These are phyloP conservation scores for Pheosia tremula DNA, from an alignment of 2,888 invertebrate genomes.

Conservation along the genomic window DNA sequence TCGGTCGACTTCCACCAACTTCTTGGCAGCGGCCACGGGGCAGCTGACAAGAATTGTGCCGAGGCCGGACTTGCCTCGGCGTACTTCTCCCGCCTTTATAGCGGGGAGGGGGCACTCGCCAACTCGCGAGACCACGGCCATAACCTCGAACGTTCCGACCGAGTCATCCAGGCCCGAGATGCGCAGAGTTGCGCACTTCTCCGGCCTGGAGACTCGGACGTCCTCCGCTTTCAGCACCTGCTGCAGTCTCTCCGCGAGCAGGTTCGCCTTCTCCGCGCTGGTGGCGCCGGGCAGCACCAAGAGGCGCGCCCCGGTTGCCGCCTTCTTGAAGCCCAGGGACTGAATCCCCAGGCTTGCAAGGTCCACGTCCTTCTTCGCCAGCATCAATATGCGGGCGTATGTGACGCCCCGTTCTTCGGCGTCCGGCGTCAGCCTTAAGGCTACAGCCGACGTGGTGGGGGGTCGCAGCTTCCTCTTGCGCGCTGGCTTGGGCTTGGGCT, in stretches of 20 bases:
- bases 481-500: too few relatives aligned
- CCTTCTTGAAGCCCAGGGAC: too few relatives aligned
- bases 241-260: too few relatives aligned
- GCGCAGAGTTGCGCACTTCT: not conserved
- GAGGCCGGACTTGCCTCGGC: not conserved
- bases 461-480: not conserved
- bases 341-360: too few relatives aligned
- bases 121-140: not conserved
- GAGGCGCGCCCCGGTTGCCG: too few relatives aligned
- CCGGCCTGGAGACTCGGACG: not conserved
- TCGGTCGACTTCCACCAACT: not conserved
- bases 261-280: not conserved
- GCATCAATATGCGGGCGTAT: too few relatives aligned
- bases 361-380: too few relatives aligned
- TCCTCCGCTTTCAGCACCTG: too few relatives aligned
- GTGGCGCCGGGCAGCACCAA: too few relatives aligned
- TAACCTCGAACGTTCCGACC: not conserved
- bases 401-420: too few relatives aligned
- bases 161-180: not conserved
- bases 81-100: not conserved
- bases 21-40: not conserved
- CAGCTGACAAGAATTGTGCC: not conserved
- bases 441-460: constrained; percentile 19
- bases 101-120: not conserved
- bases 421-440: constrained; percentile 17